phyloP scores from a whole-genome alignment of 2,888 invertebrate species.

The Ommatoiulus sabulosus region DNA sequence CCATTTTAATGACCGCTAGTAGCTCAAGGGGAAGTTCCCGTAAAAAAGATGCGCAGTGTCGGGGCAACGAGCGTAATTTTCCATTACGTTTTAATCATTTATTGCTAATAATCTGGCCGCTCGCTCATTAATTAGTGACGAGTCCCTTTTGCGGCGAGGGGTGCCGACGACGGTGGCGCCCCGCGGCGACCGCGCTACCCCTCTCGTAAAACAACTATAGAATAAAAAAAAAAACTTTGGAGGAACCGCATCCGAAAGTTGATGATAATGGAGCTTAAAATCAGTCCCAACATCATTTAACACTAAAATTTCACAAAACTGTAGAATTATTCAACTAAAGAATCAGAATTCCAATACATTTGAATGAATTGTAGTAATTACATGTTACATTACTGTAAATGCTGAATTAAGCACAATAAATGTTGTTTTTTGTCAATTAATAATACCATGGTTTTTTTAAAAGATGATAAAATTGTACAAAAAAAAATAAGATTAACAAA shows the following conservation, averaged over 20 bases:
- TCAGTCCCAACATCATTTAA: too few species aligned
- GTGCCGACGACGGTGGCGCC: neutral
- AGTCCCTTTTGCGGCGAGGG: neutral
- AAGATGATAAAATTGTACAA: too few species aligned
- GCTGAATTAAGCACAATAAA: too few species aligned
- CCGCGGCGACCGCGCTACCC: neutral
- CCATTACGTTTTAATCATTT: constrained; percentile 45
- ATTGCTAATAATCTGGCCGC: constrained; percentile 29
- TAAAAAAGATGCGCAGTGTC: neutral
- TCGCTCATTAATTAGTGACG: constrained; percentile 25
- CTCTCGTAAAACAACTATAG: neutral
- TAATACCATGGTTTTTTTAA: too few species aligned
- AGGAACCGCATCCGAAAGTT: neutral
- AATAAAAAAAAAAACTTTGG: neutral
- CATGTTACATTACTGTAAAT: too few species aligned
- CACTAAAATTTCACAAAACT: too few species aligned
- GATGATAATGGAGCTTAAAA: too few species aligned
- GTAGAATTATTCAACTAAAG: too few species aligned
- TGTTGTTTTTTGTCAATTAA: too few species aligned
- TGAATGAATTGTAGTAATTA: too few species aligned
- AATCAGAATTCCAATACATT: too few species aligned
- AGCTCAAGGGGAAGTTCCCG: neutral
- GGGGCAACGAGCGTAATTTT: neutral
- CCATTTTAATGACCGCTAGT: neutral
- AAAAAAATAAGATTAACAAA: too few species aligned